These are phyloP conservation scores for Phrynosoma platyrhinos DNA, from an alignment of 2,113 vertebrate species.

Conservation along the genomic window DNA sequence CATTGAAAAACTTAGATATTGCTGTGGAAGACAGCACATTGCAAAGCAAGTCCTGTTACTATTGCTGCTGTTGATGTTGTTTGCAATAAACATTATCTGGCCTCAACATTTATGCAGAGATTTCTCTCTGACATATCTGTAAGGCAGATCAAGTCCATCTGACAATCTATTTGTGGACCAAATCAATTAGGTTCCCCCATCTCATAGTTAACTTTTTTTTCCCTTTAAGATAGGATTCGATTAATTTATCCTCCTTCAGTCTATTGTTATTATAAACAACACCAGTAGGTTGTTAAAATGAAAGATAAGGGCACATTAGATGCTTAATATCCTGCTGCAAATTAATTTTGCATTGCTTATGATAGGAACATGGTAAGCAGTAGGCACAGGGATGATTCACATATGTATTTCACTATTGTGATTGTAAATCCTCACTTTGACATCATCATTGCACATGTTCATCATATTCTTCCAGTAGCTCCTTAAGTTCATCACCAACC, in stretches of 20 bases:
- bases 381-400: not conserved
- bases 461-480: not conserved
- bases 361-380: not conserved
- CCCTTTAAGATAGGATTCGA: not conserved
- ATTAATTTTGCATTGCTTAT: not conserved
- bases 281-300: not conserved
- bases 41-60: fast-evolving
- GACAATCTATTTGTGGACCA: not conserved
- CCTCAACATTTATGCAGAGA: not conserved
- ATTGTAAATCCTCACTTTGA: not conserved
- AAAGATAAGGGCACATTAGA: not conserved
- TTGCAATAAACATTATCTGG: not conserved
- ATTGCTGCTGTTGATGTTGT: no score
- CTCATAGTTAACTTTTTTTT: not conserved
- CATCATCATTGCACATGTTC: not conserved
- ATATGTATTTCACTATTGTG: not conserved
- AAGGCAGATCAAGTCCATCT: not conserved
- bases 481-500: not conserved
- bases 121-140: not conserved
- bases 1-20: not conserved
- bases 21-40: not conserved
- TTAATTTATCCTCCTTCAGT: not conserved
- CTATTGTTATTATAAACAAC: not conserved
- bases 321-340: not conserved
- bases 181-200: not conserved